phyloP scores from a whole-genome alignment of 2,113 vertebrate species.

The Petromus typicus region DNA sequence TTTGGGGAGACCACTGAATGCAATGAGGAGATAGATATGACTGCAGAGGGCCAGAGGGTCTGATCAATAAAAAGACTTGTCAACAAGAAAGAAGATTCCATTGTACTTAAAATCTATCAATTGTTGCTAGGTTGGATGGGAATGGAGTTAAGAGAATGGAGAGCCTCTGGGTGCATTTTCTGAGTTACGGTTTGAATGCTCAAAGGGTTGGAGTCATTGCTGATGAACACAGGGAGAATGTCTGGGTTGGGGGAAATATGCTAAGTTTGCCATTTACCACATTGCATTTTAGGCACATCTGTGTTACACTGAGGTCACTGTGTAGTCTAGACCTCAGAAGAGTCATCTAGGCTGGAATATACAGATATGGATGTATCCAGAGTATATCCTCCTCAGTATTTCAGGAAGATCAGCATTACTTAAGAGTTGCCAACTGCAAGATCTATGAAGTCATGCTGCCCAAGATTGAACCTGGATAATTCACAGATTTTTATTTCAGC shows the following conservation, averaged over 20 bases:
- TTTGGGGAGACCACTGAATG: background rate
- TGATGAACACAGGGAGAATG: background rate
- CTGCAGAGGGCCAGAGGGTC: background rate
- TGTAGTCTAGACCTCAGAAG: background rate
- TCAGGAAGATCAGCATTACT: background rate
- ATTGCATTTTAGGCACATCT: background rate
- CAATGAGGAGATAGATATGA: background rate
- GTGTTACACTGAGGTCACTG: background rate
- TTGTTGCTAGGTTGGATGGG: background rate
- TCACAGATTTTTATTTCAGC: background rate
- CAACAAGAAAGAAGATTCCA: background rate
- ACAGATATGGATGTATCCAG: background rate
- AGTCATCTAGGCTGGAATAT: background rate
- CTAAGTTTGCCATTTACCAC: background rate
- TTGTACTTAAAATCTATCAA: background rate
- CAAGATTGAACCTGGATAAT: background rate
- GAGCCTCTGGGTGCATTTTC: background rate
- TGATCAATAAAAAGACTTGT: background rate
- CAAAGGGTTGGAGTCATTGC: background rate
- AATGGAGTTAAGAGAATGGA: background rate
- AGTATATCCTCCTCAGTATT: background rate
- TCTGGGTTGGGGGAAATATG: background rate
- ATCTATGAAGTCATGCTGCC: background rate
- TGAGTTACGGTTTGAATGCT: background rate
- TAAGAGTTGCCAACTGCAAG: background rate